Percentiles rank a stretch among this genome's conserved stretches.
Evolutionary conservation across 2,797 vertebrate species (phyloP).

Genomic region (Xenentodon cancila): DNA sequence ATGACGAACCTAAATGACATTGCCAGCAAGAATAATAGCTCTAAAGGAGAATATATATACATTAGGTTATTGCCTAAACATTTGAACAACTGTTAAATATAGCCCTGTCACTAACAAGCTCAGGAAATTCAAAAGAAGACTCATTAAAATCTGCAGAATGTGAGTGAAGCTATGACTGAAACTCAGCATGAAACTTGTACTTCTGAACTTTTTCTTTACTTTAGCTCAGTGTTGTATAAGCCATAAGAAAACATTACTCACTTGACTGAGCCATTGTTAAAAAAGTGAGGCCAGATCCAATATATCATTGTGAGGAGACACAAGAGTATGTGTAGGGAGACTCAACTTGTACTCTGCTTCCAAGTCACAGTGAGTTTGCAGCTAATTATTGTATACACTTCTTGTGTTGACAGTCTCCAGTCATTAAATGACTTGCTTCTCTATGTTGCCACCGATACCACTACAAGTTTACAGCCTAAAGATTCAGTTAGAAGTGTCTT

Average conservation of each 20-base stretch:
- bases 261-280: constrained; percentile 32
- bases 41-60: constrained; percentile 17
- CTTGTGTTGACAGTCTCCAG: constrained; percentile 20
- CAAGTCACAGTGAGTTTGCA: constrained; percentile 17
- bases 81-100: too few species aligned
- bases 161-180: constrained; percentile 14
- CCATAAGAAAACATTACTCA: constrained; percentile 23
- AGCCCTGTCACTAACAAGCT: too few species aligned
- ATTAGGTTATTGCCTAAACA: constrained; percentile 14
- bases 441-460: not conserved
- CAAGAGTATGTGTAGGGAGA: constrained; percentile 9
- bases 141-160: constrained; percentile 4
- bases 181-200: not conserved
- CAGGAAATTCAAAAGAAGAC: constrained; percentile 1
- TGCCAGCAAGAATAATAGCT: constrained; percentile 22
- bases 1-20: constrained; percentile 26
- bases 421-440: constrained; percentile 24
- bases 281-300: constrained; percentile 23
- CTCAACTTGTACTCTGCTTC: constrained; percentile 17
- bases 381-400: constrained; percentile 39
- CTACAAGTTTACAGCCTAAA: constrained; percentile 7
- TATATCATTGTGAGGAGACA: constrained; percentile 22
- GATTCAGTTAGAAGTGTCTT: constrained; percentile 3
- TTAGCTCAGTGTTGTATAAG: constrained; percentile 2
- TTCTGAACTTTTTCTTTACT: not conserved